Conservation (phyloP, 2,113 vertebrate genomes). For the Cygnus atratus region DNA sequence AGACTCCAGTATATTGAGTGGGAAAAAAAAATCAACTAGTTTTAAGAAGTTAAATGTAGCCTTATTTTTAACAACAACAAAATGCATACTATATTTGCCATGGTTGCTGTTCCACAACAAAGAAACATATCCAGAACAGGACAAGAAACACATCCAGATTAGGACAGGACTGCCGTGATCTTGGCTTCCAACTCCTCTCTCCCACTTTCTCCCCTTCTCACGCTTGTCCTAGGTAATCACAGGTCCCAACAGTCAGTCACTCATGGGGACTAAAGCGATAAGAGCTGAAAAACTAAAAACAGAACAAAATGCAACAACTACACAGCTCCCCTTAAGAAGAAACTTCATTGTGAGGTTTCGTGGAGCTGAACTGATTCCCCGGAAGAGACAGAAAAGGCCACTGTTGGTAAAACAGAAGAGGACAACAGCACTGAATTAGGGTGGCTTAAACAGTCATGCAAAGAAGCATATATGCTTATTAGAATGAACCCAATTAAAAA, state of each 20-base stretch:
- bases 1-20: not conserved
- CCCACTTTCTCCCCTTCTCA: not conserved
- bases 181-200: not conserved
- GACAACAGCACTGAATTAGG: not conserved
- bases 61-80: not conserved
- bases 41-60: not conserved
- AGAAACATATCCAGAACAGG: not conserved
- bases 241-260: not conserved
- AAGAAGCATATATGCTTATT: not conserved
- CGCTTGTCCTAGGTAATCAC: not conserved
- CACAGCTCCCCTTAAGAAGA: not conserved
- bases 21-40: not conserved
- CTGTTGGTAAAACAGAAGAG: not conserved
- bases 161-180: not conserved
- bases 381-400: not conserved
- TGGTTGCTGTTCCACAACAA: not conserved
- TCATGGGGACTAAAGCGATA: rapidly evolving
- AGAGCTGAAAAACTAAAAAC: not conserved
- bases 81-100: not conserved
- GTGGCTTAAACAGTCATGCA: not conserved
- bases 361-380: rapidly evolving
- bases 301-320: not conserved
- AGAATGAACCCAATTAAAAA: not conserved
- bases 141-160: not conserved
- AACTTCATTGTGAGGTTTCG: not conserved